Conservation (phyloP, 2,888 invertebrate genomes). For the Colletes collaris region DNA sequence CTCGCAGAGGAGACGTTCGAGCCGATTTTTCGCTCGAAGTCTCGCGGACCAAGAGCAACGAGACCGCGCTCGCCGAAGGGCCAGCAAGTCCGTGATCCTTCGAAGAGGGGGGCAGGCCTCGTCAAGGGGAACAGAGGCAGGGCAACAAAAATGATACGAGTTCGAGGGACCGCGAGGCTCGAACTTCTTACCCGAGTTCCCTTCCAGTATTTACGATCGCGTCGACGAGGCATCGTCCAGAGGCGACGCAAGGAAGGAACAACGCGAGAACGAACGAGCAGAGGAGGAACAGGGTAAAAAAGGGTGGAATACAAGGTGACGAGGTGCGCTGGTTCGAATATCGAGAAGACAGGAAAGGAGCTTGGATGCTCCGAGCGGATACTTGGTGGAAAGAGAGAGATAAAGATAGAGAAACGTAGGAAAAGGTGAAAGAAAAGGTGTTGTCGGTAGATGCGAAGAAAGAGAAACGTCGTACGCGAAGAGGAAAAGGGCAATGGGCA, state of each 20-base stretch:
- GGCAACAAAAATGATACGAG: constrained; percentile 70
- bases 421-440: constrained; percentile 34
- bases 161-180: constrained; percentile 64
- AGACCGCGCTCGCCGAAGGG: too few relatives aligned
- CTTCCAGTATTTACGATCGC: constrained; percentile 70
- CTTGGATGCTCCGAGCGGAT: background rate
- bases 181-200: constrained; percentile 69
- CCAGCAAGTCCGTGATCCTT: background rate
- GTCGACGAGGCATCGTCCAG: constrained; percentile 54
- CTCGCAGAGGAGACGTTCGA: too few relatives aligned
- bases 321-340: constrained; percentile 36
- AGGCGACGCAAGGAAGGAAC: constrained; percentile 30
- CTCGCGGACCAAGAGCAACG: too few relatives aligned
- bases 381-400: too few relatives aligned
- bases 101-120: background rate
- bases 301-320: constrained; percentile 34
- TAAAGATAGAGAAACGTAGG: background rate
- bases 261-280: constrained; percentile 21
- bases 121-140: constrained; percentile 6
- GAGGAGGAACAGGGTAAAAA: constrained; percentile 21
- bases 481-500: constrained; percentile 43
- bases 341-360: constrained; percentile 30
- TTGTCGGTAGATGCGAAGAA: background rate
- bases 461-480: background rate
- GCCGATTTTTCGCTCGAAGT: too few relatives aligned